These are phyloP conservation scores for Neodiprion fabricii DNA, from an alignment of 1,140 invertebrate genomes.

Conservation along the genomic window DNA sequence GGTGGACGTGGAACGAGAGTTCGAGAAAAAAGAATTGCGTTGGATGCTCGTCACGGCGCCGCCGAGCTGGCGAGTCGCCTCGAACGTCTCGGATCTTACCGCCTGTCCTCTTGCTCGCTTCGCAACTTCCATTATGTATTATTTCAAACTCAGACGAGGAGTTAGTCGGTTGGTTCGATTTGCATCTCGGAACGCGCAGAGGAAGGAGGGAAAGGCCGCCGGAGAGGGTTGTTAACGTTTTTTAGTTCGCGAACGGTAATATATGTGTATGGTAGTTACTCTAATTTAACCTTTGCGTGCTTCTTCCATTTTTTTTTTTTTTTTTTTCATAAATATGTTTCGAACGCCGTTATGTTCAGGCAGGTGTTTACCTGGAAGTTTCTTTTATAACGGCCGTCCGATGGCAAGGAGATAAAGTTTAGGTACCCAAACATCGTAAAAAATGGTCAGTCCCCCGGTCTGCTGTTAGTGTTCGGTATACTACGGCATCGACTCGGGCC, in stretches of 20 bases:
- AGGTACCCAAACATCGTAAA: slow-evolving; percentile 54
- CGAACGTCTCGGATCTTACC: slow-evolving; percentile 8
- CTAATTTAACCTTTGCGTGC: no score
- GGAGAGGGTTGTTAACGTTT: no score
- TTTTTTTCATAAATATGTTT: background rate
- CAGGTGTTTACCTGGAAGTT: background rate
- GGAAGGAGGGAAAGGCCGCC: no score
- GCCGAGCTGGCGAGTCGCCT: slow-evolving; percentile 17
- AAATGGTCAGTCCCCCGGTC: background rate
- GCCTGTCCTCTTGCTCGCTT: background rate
- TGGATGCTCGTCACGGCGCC: slow-evolving; percentile 27
- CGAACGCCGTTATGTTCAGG: background rate
- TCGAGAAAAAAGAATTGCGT: background rate
- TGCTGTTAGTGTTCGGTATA: background rate
- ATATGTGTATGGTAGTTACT: no score
- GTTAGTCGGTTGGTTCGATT: background rate
- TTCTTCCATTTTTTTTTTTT: background rate
- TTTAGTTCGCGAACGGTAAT: no score
- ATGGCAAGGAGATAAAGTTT: slow-evolving; percentile 25
- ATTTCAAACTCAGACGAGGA: background rate
- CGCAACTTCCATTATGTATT: slow-evolving; percentile 24
- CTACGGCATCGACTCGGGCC: background rate
- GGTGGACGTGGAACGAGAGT: background rate
- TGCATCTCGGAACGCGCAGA: background rate
- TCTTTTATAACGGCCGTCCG: background rate